Evolutionary conservation across 2,888 invertebrate genomes (phyloP).

Genomic region (Eupithecia insigniata): DNA sequence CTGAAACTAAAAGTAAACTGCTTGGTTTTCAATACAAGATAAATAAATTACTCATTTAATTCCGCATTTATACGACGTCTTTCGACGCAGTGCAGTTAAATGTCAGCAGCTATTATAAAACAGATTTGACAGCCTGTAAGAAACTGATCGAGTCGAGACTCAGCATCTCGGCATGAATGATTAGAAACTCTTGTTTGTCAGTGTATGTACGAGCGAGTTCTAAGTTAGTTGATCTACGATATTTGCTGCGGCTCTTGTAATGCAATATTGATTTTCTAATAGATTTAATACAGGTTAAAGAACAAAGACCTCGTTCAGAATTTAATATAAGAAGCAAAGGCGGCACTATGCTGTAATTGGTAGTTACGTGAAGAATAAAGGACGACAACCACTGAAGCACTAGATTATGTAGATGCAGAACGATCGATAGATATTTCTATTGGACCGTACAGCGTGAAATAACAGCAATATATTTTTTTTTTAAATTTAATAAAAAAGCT

Average conservation of each 20-base stretch:
- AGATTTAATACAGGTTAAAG: constrained; percentile 9
- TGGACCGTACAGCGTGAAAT: neutral
- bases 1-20: constrained; percentile 1
- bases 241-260: neutral
- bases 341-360: constrained; percentile 16
- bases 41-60: neutral
- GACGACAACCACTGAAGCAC: neutral
- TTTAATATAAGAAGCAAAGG: constrained; percentile 16
- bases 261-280: constrained; percentile 7
- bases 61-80: too few species aligned
- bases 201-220: too few species aligned
- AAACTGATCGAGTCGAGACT: too few species aligned
- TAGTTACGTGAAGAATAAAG: constrained; percentile 9
- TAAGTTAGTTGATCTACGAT: neutral
- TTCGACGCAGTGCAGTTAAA: neutral
- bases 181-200: too few species aligned
- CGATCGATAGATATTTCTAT: neutral
- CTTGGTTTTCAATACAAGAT: neutral
- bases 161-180: too few species aligned
- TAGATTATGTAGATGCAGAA: neutral
- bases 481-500: neutral
- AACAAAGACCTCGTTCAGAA: constrained; percentile 2
- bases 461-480: too few species aligned
- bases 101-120: neutral
- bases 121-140: too few species aligned